Conservation (phyloP, 2,113 vertebrate species). For the Chaetorhynchus papuensis region DNA sequence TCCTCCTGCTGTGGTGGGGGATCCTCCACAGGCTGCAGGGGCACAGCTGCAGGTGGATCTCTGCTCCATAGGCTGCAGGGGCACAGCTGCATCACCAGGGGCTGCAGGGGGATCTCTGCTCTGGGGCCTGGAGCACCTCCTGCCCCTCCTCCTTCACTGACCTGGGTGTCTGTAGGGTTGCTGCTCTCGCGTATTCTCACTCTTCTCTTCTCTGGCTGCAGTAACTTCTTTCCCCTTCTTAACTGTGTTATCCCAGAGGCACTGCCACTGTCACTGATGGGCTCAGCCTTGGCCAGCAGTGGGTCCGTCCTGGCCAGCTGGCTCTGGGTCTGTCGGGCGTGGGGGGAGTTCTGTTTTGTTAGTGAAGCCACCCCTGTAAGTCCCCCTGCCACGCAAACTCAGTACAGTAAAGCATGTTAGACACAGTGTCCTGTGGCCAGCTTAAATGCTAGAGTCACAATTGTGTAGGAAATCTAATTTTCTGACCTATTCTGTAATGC, state of each 20-base stretch:
- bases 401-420: neutral
- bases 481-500: neutral
- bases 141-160: neutral
- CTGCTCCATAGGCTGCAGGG: neutral
- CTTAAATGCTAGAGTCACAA: neutral
- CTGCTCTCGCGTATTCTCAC: neutral
- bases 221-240: neutral
- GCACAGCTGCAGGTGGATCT: neutral
- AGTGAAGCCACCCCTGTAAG: neutral
- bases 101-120: neutral
- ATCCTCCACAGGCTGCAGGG: neutral
- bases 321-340: neutral
- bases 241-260: neutral
- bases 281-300: neutral
- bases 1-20: too few species aligned
- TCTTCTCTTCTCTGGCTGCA: neutral
- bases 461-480: neutral
- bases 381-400: neutral
- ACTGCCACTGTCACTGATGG: neutral
- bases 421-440: neutral
- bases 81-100: neutral
- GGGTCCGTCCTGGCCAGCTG: neutral
- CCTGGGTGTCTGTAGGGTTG: neutral
- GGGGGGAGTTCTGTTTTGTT: neutral
- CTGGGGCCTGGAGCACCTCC: neutral